Percentiles rank a stretch among this genome's conserved stretches.
Evolutionary conservation across 1,140 invertebrate species (phyloP).

Genomic region (Dreissena polymorpha): DNA sequence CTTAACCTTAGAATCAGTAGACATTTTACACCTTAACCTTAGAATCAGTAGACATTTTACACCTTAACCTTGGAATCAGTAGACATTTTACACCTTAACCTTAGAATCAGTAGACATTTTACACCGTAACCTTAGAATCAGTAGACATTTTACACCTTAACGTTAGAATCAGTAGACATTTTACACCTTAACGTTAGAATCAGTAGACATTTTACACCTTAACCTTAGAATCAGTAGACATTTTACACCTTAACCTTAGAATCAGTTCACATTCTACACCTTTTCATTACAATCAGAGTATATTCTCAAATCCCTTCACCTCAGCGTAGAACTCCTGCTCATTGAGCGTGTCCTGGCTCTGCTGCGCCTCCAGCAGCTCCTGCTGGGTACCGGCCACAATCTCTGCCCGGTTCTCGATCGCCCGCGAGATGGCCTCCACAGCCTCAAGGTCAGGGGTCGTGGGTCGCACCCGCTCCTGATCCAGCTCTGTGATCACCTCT

Average conservation of each 20-base stretch:
- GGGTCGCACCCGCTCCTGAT: slow-evolving; percentile 75
- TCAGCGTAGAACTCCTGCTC: slow-evolving; percentile 79
- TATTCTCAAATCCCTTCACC: slow-evolving; percentile 55
- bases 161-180: too few relatives aligned
- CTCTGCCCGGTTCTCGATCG: slow-evolving; percentile 74
- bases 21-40: too few relatives aligned
- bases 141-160: too few relatives aligned
- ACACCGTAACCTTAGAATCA: too few relatives aligned
- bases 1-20: too few relatives aligned
- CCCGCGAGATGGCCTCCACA: slow-evolving; percentile 76
- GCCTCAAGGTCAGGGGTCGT: slow-evolving; percentile 78
- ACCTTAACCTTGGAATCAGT: too few relatives aligned
- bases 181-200: slow-evolving; percentile 67
- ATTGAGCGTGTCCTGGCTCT: slow-evolving; percentile 75
- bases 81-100: too few relatives aligned
- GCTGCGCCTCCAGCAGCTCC: slow-evolving; percentile 76
- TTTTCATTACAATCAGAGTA: slow-evolving; percentile 51
- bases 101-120: too few relatives aligned
- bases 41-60: too few relatives aligned
- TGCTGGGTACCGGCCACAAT: slow-evolving; percentile 75
- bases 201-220: too few relatives aligned
- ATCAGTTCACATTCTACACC: slow-evolving; percentile 52
- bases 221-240: too few relatives aligned
- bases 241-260: too few relatives aligned
- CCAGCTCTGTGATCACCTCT: slow-evolving; percentile 77